Evolutionary conservation across 2,113 vertebrate genomes (phyloP), one percentile per base, ranked within the genome.

Genomic region (Coracopsis vasa): DNA sequence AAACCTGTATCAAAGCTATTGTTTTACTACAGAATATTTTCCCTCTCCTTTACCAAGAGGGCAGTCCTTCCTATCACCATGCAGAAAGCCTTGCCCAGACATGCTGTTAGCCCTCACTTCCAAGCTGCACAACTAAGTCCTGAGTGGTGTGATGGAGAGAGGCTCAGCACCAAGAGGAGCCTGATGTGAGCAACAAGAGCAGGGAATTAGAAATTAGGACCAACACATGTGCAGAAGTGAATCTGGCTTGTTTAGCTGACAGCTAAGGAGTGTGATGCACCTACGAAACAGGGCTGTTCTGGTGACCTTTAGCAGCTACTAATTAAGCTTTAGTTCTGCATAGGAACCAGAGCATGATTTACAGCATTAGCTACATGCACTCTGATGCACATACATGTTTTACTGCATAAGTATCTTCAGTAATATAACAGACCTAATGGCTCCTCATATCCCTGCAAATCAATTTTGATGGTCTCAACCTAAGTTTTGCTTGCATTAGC

Each of bases 31-130:
- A 39, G 28, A 75, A 29, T 24, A 18, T 31, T 33, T 24, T 41
- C 15, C 18, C 8, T 62, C 69, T 50, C 16, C 12, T 39, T 28
- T 60, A 29, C 6, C 11, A 2, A 37, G 9, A 8, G 33, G 35
- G 5, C 2, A 24, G 20, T 39, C 45, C 41, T 39, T 1, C 2
- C 45, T 2, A 7, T 3, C 6, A 1, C 41, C 64, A 15, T 25
- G 37, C 54, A 35, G 61, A 54, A 28, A 58, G 29, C 39, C 23
- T 53, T 70, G 67, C 71, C 87, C 45, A 33, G 58, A 28, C 6
- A 14, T 2, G 24, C 37, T 21, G 25, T 3, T 10, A 79, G 39
- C 31, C 7, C 20, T n/a, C 47, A 3, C 18, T 37, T 54, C 79
- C 47, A 54, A 25, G 51, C 39, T 67, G 45, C 58, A 31, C 31